Conservation (phyloP, 2,888 invertebrate species). For the Machimus atricapillus region DNA sequence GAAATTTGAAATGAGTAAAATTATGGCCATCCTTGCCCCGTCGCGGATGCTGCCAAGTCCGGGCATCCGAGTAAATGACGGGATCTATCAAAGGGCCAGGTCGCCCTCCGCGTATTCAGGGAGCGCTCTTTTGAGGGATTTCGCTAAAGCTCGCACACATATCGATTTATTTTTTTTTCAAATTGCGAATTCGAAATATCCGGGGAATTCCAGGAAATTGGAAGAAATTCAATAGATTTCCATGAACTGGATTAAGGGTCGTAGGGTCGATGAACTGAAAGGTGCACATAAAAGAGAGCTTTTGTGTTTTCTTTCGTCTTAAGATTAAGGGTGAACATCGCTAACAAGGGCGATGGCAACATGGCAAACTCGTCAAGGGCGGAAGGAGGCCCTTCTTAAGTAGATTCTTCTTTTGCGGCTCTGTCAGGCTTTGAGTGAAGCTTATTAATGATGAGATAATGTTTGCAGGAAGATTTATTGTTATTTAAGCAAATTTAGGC, state of each 20-base stretch:
- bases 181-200: not conserved
- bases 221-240: not conserved
- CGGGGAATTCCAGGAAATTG: not conserved
- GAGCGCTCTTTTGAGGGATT: not conserved
- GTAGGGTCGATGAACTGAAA: not conserved
- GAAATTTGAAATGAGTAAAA: not conserved
- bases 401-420: not conserved
- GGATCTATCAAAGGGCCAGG: not conserved
- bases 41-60: not conserved
- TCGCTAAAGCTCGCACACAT: not conserved
- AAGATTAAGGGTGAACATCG: not conserved
- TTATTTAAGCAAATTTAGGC: not conserved
- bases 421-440: not conserved
- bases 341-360: not conserved
- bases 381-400: not conserved
- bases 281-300: not conserved
- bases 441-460: not conserved
- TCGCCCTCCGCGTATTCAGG: not conserved
- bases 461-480: not conserved
- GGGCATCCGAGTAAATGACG: not conserved
- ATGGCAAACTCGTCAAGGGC: not conserved
- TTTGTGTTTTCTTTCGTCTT: not conserved
- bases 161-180: not conserved
- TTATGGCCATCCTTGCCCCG: not conserved
- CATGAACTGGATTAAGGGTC: not conserved